Evolutionary conservation across 2,888 invertebrate species (phyloP).

Genomic region (Tricholauxania praeusta): DNA sequence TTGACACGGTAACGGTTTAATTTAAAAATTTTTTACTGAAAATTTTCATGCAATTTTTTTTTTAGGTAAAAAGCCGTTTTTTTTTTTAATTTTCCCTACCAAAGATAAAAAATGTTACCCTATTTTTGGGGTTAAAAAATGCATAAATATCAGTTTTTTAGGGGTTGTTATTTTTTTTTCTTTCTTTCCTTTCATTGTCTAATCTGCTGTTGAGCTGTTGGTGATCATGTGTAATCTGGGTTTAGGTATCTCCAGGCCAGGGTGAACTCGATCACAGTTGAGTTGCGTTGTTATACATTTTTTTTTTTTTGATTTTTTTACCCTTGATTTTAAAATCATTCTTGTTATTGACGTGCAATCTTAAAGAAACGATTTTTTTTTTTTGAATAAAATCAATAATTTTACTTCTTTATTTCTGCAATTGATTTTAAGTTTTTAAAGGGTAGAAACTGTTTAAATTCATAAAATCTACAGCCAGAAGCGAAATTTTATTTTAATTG

Average conservation of each 20-base stretch:
- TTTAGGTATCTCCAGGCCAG: not conserved
- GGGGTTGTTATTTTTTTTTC: too few relatives aligned
- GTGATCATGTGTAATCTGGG: not conserved
- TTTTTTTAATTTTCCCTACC: not conserved
- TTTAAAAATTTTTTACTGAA: not conserved
- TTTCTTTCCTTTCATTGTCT: not conserved
- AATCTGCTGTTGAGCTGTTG: slow-evolving; percentile 19
- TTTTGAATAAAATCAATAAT: not conserved
- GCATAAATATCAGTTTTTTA: not conserved
- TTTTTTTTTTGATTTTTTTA: not conserved
- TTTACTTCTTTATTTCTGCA: slow-evolving; percentile 34
- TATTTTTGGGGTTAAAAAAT: slow-evolving; percentile 25
- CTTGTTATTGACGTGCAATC: not conserved
- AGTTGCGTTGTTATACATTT: not conserved
- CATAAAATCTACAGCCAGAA: too few relatives aligned
- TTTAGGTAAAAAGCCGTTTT: not conserved
- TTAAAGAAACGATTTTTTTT: too few relatives aligned
- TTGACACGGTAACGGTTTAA: not conserved
- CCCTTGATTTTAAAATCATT: not conserved
- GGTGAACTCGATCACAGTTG: not conserved
- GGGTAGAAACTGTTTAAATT: not conserved
- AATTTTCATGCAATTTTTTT: not conserved
- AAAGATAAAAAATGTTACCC: slow-evolving; percentile 22
- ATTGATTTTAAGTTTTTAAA: slow-evolving; percentile 16
- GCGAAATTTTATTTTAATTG: slow-evolving; percentile 38